Evolutionary conservation across 2,888 invertebrate species (phyloP), one percentile per base, ranked within the genome.

Genomic region (Chymomyza caudatula): DNA sequence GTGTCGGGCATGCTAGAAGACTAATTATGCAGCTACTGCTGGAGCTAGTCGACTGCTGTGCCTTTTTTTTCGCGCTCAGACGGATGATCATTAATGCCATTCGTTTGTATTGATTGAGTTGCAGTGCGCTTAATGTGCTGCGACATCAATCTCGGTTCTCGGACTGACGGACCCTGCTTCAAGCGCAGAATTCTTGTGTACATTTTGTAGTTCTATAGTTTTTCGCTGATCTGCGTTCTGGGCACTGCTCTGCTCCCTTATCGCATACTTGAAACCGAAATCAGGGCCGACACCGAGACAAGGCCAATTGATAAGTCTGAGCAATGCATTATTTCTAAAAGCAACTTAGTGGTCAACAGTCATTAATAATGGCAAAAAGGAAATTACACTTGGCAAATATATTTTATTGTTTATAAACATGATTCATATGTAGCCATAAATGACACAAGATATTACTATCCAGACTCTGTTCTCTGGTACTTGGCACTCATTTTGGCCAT

Each of bases 91-190:
- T 85, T 81, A 86, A 84, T 78, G 81, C 20, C 5, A 23, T 56
- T 63, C 60, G 63, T 66, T 67, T 59, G 67, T 77, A 83, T 86
- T 87, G 86, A 87, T 87, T 87, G 86, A 87, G 86, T 87, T 87
- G 86, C 86, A 86, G 66, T 76, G 86, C 80, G 79, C 75, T 82
- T 87, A 86, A 88, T 88, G 88, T 79, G 86, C 82, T 76, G 81
- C 81, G 89, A 88, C 88, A 88, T 88, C 88, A 88, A 88, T 88
- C 82, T 87, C 71, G 65, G 60, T 63, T 47, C 53, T 54, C 47
- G 13, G 52, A 53, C 53, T 22, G 49, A 43, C 53, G 17, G 52
- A 53, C 42, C 29, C n/a, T 37, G 67, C 64, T 78, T 84, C 78
- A 78, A n/a, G n/a, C n/a, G n/a, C 65, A 84, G 86, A 86, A 85